Base-by-base conservation (phyloP, 2,113 vertebrate genomes). In the Cepphus grylle region DNA sequence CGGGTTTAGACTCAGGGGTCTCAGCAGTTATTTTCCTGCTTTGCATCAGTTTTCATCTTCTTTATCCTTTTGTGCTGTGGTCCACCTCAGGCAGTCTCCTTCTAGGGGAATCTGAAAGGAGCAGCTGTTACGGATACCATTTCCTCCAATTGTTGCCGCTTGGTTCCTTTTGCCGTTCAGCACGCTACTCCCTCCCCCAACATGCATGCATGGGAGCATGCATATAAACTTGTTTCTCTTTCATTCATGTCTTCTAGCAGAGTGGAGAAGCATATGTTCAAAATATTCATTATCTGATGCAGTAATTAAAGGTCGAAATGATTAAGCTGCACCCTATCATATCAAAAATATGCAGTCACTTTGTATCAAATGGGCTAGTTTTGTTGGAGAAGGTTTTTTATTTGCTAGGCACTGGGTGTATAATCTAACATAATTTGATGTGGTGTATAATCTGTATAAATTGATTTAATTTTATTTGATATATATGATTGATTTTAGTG, bases 61-160 rank as follows among this genome's bases (percentile, higher is more conserved):
- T 98, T 98, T 99, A 98, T 98, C 98, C 98, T 98, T 99, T 99
- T 99, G 98, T 99, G 98, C 97, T 81, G 38, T 97, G 97, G 96
- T 94, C 98, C 98, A 98, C 98, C 98, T 99, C 98, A 97, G 98
- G 98, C 98, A 98, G 95, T 98, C 98, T 98, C 98, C 98, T 99
- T 98, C 98, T 98, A 97, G 97, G 98, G 97, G 98, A 97, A 97
- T 98, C 98, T 98, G 97, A 98, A 98, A 98, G 98, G 98, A 99
- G 98, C 98, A 99, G 98, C 98, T 99, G 98, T 98, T 98, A 97
- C 94, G 97, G 98, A 98, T 97, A 98, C 98, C 97, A 93, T 98
- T 98, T 98, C 98, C 98, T 98, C 98, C 98, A 98, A 92, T 98
- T 98, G 98, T 98, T 98, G 98, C 97, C 94, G 36, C 96, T 80